Evolutionary conservation across 2,888 invertebrate genomes (phyloP), one percentile per base, ranked within the genome.

Genomic region (Dorcus hopei): DNA sequence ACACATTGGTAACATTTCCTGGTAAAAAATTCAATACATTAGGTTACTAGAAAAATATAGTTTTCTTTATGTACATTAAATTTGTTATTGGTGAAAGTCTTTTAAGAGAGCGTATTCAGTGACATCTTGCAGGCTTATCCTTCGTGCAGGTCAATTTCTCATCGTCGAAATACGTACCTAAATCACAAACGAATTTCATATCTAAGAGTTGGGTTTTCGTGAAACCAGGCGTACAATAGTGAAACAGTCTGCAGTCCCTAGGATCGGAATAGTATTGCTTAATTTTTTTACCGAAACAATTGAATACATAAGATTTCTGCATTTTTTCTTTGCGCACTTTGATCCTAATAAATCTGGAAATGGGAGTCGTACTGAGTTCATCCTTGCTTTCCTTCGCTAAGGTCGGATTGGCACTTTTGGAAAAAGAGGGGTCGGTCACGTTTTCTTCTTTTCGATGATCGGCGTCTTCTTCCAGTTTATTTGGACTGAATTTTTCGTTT

Each of bases 191-290:
- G 67, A 84, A 85, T 67, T 83, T 81, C 74, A 85, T 82, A 70
- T 85, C 83, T 40, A 85, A 73, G 60, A 84, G 78, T 70, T 85
- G 84, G 59, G 79, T 78, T 57, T 78, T 72, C 23, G 80, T 80
- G 67, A 82, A 84, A 9, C 85, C 85, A n/a, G 80, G 80, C 3
- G 84, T 83, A 70, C 85, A 85, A 64, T 84, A 84, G 69, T 85
- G 85, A 67, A 85, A 85, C 63, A 85, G 72, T 61, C 83, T 78
- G 65, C 84, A 85, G 70, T 85, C 83, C 59, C 82, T 77, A 49
- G 79, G 78, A 70, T 85, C 85, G 1, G 83, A 81, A 67, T 85
- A 84, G 71, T 84, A 85, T 58, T 78, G 78, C 65, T 84, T 80
- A 68, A 83, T 74, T 58, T 80, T 76, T 65, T 80, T 82, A 38